Conservation (phyloP, 35 echinoderm and acorn worm species). For the Apostichopus parvimensis region DNA sequence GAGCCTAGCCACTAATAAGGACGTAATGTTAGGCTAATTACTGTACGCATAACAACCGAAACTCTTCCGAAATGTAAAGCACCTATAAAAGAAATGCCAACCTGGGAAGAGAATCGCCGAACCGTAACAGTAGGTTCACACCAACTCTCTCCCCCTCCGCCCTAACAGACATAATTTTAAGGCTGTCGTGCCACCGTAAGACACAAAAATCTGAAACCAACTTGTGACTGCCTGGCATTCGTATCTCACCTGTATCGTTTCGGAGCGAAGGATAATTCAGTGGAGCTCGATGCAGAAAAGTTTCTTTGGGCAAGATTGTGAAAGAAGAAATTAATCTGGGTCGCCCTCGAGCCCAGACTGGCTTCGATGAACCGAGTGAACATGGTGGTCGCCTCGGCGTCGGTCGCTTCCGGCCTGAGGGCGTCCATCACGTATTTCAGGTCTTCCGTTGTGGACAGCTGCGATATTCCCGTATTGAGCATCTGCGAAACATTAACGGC, state of each 20-base stretch:
- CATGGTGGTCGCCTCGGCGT: slow-evolving; percentile 41
- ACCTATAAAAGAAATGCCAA: not conserved
- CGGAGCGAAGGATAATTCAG: slow-evolving; percentile 88
- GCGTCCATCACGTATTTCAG: slow-evolving; percentile 94
- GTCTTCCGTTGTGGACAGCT: slow-evolving; percentile 78
- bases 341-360: slow-evolving; percentile 88
- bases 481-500: slow-evolving; percentile 55
- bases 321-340: slow-evolving; percentile 98
- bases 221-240: not conserved
- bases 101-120: not conserved
- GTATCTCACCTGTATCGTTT: slow-evolving; percentile 79
- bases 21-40: too few relatives aligned
- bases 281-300: slow-evolving; percentile 75
- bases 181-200: too few relatives aligned
- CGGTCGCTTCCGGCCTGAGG: slow-evolving; percentile 69
- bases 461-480: slow-evolving; percentile 90
- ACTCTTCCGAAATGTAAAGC: too few relatives aligned
- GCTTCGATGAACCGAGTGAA: slow-evolving; percentile 85
- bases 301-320: slow-evolving; percentile 94
- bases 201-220: too few relatives aligned
- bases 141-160: not conserved
- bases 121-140: not conserved
- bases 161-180: not conserved
- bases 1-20: too few relatives aligned
- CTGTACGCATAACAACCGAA: too few relatives aligned